Evolutionary conservation across 2,113 vertebrate genomes (phyloP).

Genomic region (Procavia capensis): DNA sequence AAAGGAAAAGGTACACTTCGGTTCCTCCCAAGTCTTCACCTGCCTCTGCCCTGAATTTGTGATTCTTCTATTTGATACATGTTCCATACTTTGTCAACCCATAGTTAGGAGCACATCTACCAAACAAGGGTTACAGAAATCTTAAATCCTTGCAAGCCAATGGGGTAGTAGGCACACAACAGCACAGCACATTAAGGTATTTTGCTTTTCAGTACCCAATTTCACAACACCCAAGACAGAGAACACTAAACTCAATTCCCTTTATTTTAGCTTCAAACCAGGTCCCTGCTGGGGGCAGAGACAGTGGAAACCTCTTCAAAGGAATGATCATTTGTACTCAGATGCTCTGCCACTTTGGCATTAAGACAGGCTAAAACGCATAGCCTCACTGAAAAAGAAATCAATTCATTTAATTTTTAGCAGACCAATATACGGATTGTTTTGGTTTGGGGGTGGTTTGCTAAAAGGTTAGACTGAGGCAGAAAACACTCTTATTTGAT

Average conservation of each 20-base stretch:
- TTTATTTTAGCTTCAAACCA: constrained; percentile 7
- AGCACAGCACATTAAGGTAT: background rate
- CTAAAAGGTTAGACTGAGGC: constrained; percentile 35
- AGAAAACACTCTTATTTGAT: too few species aligned
- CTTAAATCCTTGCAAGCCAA: background rate
- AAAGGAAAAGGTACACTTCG: background rate
- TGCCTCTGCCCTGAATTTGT: background rate
- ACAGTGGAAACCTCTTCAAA: constrained; percentile 48
- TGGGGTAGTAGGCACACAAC: accelerated
- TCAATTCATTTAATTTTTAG: constrained; percentile 5
- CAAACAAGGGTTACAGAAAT: background rate
- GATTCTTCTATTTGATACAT: background rate
- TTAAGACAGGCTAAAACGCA: background rate
- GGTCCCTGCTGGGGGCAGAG: background rate
- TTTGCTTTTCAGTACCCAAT: background rate
- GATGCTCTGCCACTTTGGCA: constrained; percentile 27
- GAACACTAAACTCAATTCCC: background rate
- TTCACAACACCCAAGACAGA: background rate
- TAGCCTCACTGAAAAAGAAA: background rate
- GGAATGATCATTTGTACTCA: constrained; percentile 47
- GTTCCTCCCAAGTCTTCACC: background rate
- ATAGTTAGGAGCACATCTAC: background rate
- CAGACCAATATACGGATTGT: background rate
- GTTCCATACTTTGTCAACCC: background rate
- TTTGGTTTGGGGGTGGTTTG: background rate